These are phyloP conservation scores for Patella pellucida DNA, from an alignment of 2,888 invertebrate species.

Conservation along the genomic window DNA sequence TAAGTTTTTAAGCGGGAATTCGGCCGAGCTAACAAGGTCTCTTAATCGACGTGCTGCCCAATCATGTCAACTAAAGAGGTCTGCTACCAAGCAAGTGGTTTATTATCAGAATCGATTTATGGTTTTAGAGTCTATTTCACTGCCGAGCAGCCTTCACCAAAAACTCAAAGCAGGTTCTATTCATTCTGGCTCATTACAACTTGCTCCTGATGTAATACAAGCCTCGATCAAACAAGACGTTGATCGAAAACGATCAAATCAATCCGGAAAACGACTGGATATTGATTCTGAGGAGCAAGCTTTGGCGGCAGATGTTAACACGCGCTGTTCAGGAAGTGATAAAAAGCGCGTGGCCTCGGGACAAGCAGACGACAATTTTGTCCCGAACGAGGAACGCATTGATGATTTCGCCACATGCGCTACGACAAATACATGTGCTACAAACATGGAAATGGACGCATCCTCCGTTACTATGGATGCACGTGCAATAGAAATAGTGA, in stretches of 20 bases:
- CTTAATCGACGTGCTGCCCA: not conserved
- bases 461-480: slow-evolving; percentile 48
- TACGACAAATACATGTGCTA: slow-evolving; percentile 16
- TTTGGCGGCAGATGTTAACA: slow-evolving; percentile 9
- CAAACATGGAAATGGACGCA: slow-evolving; percentile 40
- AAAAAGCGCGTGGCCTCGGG: slow-evolving; percentile 12
- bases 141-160: slow-evolving; percentile 13
- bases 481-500: slow-evolving; percentile 54
- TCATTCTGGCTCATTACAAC: slow-evolving; percentile 13
- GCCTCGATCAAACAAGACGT: not conserved
- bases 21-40: not conserved
- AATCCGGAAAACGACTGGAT: slow-evolving; percentile 1
- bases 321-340: not conserved
- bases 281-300: not conserved
- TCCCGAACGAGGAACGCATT: slow-evolving; percentile 4
- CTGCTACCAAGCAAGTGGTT: slow-evolving; percentile 31
- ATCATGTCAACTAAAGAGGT: not conserved
- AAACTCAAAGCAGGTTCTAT: not conserved
- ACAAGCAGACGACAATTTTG: slow-evolving; percentile 13
- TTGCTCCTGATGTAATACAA: slow-evolving; percentile 16
- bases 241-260: slow-evolving; percentile 8
- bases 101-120: slow-evolving; percentile 53
- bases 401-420: not conserved
- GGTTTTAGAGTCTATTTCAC: slow-evolving; percentile 36
- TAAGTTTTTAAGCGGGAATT: not conserved